These are phyloP conservation scores for Onychomys leucogaster DNA, from an alignment of 2,797 vertebrate species.

Conservation along the genomic window DNA sequence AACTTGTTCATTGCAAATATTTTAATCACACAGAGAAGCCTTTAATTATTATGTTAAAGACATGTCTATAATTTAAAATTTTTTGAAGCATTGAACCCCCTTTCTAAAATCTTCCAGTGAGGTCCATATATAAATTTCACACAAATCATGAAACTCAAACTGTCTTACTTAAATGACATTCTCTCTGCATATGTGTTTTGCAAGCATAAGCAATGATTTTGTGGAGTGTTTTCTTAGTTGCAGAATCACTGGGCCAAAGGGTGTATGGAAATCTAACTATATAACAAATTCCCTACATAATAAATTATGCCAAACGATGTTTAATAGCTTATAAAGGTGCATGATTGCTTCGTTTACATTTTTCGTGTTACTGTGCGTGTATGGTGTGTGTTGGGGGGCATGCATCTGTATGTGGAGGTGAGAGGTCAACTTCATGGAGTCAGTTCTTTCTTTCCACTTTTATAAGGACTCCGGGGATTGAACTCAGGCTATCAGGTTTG, in stretches of 20 bases:
- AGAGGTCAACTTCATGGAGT: not conserved
- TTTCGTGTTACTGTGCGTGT: not conserved
- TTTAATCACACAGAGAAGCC: not conserved
- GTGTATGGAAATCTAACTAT: not conserved
- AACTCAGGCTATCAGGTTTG: not conserved
- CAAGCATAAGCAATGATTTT: not conserved
- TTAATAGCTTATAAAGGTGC: not conserved
- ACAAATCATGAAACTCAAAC: not conserved
- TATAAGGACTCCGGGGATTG: too few relatives aligned
- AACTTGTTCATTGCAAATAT: not conserved
- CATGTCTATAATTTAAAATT: not conserved
- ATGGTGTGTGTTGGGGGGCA: not conserved
- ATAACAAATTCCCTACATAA: not conserved
- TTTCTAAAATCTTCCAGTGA: slow-evolving; percentile 17
- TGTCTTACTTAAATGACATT: not conserved
- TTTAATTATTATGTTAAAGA: slow-evolving; percentile 2
- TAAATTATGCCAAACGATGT: slow-evolving; percentile 4
- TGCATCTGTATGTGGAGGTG: too few relatives aligned
- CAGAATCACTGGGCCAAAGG: not conserved
- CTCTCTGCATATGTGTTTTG: not conserved
- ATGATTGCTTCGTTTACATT: not conserved
- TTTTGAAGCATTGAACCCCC: not conserved
- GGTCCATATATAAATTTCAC: not conserved
- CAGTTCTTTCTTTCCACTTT: not conserved
- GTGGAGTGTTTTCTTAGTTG: not conserved